Percentiles rank a stretch among this genome's conserved stretches.
Conservation (phyloP, 2,113 vertebrate genomes). For the Esox niger region DNA sequence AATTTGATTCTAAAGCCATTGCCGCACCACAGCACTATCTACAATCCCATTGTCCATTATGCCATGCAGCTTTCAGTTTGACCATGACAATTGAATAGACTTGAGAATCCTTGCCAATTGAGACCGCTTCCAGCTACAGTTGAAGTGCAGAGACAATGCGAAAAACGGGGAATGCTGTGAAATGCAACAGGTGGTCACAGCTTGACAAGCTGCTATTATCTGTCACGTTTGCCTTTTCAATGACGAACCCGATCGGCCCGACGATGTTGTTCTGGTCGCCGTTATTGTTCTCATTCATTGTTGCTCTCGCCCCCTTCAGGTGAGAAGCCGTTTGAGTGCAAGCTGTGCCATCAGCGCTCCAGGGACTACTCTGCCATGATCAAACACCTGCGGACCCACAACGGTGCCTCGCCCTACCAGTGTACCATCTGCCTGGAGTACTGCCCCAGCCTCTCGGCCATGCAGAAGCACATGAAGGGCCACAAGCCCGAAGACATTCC, state of each 20-base stretch:
- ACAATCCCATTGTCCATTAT: background rate
- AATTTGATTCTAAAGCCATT: background rate
- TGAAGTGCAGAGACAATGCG: background rate
- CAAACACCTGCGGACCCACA: slow-evolving; percentile 98
- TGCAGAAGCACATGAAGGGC: slow-evolving; percentile 99
- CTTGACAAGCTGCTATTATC: background rate
- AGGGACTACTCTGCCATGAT: slow-evolving; percentile 99
- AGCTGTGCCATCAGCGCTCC: slow-evolving; percentile 98
- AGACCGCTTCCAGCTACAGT: background rate
- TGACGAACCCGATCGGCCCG: background rate
- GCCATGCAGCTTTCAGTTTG: background rate
- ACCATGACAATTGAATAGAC: background rate
- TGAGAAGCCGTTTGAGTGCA: slow-evolving; percentile 99
- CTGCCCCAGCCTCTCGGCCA: slow-evolving; percentile 98
- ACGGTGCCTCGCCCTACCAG: slow-evolving; percentile 96
- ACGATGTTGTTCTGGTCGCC: too few relatives aligned
- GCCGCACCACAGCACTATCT: background rate
- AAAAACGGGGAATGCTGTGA: background rate
- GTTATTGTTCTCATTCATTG: too few relatives aligned
- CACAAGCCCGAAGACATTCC: slow-evolving; percentile 98
- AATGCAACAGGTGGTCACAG: background rate
- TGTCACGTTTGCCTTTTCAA: background rate
- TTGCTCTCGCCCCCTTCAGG: slow-evolving; percentile 65
- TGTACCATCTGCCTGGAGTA: slow-evolving; percentile 99
- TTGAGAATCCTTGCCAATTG: background rate